These are phyloP conservation scores for Jacana jacana DNA, from an alignment of 2,113 vertebrate genomes.

Conservation along the genomic window DNA sequence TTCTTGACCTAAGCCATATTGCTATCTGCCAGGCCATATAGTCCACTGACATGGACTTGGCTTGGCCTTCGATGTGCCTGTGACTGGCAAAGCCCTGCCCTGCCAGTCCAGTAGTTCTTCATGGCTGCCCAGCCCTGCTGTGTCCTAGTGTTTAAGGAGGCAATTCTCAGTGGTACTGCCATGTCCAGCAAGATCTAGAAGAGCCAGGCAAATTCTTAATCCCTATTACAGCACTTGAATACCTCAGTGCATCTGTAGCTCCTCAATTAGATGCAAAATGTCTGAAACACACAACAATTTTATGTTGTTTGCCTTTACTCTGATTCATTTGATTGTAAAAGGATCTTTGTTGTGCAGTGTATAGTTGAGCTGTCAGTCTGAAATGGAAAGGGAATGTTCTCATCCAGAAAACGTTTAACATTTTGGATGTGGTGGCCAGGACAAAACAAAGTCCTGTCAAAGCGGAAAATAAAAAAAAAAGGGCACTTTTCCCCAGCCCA, in stretches of 20 bases:
- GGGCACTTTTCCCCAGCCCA: background rate
- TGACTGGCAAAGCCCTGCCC: background rate
- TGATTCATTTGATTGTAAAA: background rate
- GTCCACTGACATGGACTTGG: background rate
- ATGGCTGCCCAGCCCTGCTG: background rate
- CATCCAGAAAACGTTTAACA: background rate
- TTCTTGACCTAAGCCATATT: background rate
- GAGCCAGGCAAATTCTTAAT: background rate
- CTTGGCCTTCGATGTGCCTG: background rate
- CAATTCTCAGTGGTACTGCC: rapidly evolving
- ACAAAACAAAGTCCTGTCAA: background rate
- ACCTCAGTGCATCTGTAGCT: background rate
- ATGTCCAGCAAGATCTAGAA: background rate
- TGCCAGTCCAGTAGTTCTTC: background rate
- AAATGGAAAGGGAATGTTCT: background rate
- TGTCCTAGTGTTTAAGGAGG: background rate
- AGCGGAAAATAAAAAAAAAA: background rate
- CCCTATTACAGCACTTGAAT: background rate
- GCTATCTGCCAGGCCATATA: background rate
- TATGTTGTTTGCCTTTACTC: background rate
- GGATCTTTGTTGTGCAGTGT: background rate
- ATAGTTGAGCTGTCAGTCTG: background rate
- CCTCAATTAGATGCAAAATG: background rate
- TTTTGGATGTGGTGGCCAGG: background rate
- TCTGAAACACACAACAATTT: background rate